A percentile compares a stretch with the other conserved stretches of the same genome.
These are phyloP conservation scores for Eunapius fragilis DNA, from an alignment of 37 sponge, comb jelly and placozoan species.

Conservation along the genomic window DNA sequence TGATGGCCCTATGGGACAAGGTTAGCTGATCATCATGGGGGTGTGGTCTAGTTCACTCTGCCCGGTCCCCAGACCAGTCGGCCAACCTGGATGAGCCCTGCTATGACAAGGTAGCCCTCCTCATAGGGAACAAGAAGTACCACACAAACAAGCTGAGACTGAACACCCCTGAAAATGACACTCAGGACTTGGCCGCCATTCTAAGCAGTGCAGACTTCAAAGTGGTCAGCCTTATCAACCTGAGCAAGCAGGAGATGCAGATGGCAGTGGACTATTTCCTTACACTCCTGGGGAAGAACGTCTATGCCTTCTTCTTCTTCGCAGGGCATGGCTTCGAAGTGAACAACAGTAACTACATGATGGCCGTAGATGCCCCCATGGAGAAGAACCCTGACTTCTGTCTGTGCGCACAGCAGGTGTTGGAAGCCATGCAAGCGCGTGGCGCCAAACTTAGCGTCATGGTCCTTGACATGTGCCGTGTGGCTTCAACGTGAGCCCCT, in stretches of 20 bases:
- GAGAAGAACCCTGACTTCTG: conserved; percentile 85
- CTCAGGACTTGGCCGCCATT: conserved; percentile 74
- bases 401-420: conserved; percentile 85
- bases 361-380: conserved; percentile 88
- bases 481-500: conserved; percentile 14
- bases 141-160: conserved; percentile 53
- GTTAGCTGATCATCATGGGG: not conserved
- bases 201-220: conserved; percentile 83
- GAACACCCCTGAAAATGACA: conserved; percentile 85
- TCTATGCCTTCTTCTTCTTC: conserved; percentile 98
- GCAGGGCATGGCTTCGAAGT: conserved; percentile 98
- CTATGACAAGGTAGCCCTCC: conserved; percentile 92
- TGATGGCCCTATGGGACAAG: not conserved
- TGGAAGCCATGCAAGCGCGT: conserved; percentile 75
- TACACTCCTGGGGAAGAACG: conserved; percentile 78
- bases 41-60: not conserved
- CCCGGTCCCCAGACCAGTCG: not conserved
- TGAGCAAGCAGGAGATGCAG: conserved; percentile 92
- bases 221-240: conserved; percentile 92
- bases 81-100: conserved; percentile 56
- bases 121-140: conserved; percentile 95
- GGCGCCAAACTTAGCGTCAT: conserved; percentile 93
- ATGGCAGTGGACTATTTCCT: conserved; percentile 82
- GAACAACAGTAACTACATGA: conserved; percentile 89
- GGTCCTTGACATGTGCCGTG: conserved; percentile 97